These are phyloP conservation scores for Rapana venosa DNA, from an alignment of 2,888 invertebrate species.

Conservation along the genomic window DNA sequence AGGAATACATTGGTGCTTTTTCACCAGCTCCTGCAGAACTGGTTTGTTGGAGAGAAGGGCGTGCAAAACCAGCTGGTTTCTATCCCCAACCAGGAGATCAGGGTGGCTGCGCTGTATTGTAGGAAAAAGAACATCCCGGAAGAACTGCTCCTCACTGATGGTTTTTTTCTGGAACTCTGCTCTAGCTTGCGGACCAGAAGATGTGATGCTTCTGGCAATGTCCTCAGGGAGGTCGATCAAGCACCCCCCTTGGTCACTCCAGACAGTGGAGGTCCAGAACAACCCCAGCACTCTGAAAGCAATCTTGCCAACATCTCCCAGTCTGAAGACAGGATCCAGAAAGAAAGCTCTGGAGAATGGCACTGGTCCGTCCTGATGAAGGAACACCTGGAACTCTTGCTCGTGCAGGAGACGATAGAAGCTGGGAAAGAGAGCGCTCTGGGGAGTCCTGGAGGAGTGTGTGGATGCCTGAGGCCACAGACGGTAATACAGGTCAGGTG, in stretches of 20 bases:
- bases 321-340: conserved; percentile 11
- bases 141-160: conserved; percentile 23
- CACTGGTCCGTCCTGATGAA: background rate
- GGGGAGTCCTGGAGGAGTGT: background rate
- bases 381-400: conserved; percentile 15
- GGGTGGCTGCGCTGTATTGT: background rate
- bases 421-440: background rate
- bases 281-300: conserved; percentile 1
- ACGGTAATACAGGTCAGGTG: background rate
- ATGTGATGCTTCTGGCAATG: background rate
- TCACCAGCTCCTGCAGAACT: conserved; percentile 8
- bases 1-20: conserved; percentile 20
- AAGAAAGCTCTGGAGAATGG: background rate
- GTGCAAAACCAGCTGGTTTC: conserved; percentile 30
- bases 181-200: background rate
- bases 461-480: conserved; percentile 1
- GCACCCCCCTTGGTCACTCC: background rate
- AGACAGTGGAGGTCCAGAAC: conserved; percentile 2
- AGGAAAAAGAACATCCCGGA: conserved; percentile 8
- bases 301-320: background rate
- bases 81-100: background rate
- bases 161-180: background rate
- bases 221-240: conserved; percentile 18
- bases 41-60: conserved; percentile 13
- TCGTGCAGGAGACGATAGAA: background rate